Conservation (phyloP, 2,797 vertebrate genomes). For the Leptatherina wallacei region DNA sequence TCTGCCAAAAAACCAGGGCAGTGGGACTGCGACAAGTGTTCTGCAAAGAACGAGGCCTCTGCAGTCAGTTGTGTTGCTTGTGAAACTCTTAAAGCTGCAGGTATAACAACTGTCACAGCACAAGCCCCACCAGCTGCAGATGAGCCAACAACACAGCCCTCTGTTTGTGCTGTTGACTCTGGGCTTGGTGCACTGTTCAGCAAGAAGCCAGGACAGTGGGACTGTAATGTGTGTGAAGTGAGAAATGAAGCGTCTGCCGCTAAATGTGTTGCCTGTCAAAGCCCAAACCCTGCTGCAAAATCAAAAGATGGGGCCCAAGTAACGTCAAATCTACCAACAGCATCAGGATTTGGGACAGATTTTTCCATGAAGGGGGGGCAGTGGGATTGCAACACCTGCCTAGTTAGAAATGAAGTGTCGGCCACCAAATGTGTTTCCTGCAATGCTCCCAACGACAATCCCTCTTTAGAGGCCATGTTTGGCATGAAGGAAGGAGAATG, state of each 20-base stretch:
- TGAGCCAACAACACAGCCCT: constrained; percentile 24
- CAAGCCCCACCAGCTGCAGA: constrained; percentile 54
- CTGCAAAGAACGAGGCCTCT: constrained; percentile 64
- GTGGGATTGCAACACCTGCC: constrained; percentile 66
- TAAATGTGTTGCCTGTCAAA: constrained; percentile 82
- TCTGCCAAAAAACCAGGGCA: constrained; percentile 70
- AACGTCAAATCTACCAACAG: constrained; percentile 40
- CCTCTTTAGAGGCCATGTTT: constrained; percentile 78
- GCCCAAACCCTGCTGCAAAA: constrained; percentile 77
- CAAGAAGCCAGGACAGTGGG: constrained; percentile 87
- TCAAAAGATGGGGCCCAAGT: constrained; percentile 36
- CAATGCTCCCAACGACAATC: constrained; percentile 7
- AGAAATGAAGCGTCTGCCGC: constrained; percentile 80
- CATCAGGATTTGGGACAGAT: constrained; percentile 59
- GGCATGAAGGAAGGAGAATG: constrained; percentile 88
- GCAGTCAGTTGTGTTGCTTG: constrained; percentile 70
- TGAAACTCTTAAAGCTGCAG: constrained; percentile 71
- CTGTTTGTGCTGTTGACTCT: constrained; percentile 47
- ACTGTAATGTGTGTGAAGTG: constrained; percentile 83
- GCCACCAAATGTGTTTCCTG: constrained; percentile 61
- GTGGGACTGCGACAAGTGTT: constrained; percentile 73
- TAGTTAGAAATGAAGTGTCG: constrained; percentile 66
- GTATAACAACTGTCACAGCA: constrained; percentile 43
- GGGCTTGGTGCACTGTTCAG: constrained; percentile 82
- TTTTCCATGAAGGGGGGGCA: constrained; percentile 62